Conservation (phyloP, 1,140 invertebrate genomes). For the Hormaphis cornu region DNA sequence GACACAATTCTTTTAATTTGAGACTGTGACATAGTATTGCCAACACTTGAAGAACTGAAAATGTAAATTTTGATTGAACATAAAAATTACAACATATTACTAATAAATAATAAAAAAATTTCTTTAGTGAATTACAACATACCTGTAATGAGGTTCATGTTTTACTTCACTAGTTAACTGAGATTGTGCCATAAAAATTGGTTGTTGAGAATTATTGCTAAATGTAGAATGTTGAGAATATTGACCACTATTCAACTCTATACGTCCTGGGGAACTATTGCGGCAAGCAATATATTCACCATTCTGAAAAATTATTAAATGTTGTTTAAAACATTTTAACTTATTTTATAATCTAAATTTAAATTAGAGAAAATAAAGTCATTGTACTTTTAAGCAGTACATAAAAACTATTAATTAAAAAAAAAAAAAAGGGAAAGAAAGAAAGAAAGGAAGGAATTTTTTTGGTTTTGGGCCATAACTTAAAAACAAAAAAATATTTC, state of each 20-base stretch:
- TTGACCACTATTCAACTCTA: conserved; percentile 20
- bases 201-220: conserved; percentile 3
- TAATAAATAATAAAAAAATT: neutral
- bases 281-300: conserved; percentile 19
- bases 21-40: conserved; percentile 49
- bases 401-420: no score
- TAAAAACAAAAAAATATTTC: no score
- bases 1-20: conserved; percentile 81
- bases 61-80: neutral
- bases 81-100: no score
- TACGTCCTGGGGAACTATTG: conserved; percentile 2
- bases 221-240: conserved; percentile 10
- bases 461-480: no score
- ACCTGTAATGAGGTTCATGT: conserved; percentile 42
- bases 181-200: conserved; percentile 30
- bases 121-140: neutral
- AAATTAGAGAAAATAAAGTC: no score
- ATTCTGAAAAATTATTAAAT: neutral
- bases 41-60: conserved; percentile 42
- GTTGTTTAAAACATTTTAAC: no score
- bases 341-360: no score
- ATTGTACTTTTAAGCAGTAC: no score
- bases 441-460: no score
- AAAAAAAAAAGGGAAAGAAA: no score
- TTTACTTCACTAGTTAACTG: conserved; percentile 39